Evolutionary conservation across 2,113 vertebrate genomes (phyloP).

Genomic region (Rhynchopsitta pachyrhyncha): DNA sequence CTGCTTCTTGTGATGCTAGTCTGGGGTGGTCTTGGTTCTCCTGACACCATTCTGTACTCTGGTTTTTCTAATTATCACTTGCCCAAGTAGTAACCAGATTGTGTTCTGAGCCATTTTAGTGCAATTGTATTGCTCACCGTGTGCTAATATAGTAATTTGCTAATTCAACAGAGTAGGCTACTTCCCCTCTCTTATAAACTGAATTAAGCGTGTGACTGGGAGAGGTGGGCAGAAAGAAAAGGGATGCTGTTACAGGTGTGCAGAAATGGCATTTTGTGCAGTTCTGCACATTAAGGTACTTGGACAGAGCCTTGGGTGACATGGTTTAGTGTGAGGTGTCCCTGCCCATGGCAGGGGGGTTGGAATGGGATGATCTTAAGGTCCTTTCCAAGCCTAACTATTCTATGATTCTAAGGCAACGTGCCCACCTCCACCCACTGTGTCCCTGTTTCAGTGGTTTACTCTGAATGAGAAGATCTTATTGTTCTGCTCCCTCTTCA

Average conservation of each 20-base stretch:
- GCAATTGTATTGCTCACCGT: not conserved
- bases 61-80: not conserved
- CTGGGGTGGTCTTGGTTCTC: not conserved
- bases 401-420: too few species aligned
- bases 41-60: not conserved
- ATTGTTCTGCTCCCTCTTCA: not conserved
- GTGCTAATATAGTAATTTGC: not conserved
- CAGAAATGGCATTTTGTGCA: not conserved
- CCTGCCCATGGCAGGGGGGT: too few species aligned
- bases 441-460: not conserved
- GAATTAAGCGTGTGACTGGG: not conserved
- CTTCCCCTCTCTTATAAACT: not conserved
- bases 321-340: too few species aligned
- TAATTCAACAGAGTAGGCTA: not conserved
- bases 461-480: not conserved
- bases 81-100: not conserved
- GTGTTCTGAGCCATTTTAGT: not conserved
- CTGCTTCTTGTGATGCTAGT: not conserved
- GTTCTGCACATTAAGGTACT: not conserved
- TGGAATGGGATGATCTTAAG: too few species aligned
- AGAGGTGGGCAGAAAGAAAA: not conserved
- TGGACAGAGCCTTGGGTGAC: too few species aligned
- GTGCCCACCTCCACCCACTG: not conserved
- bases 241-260: accelerated
- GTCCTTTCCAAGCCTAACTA: too few species aligned